Base-by-base conservation (phyloP, 2,888 invertebrate genomes). In the Mythimna loreyi region DNA sequence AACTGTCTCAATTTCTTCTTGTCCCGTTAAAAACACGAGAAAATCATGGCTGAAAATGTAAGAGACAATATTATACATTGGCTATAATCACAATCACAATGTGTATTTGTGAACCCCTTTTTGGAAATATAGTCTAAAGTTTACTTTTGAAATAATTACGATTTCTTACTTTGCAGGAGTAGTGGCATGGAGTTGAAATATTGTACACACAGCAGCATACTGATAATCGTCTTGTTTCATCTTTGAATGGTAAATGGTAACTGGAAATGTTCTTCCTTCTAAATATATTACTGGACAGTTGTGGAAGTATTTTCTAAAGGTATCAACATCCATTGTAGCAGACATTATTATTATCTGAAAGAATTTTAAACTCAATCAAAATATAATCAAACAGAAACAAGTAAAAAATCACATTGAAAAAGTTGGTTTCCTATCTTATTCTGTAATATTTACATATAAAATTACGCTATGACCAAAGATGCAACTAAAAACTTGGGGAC, bases 291-390 rank as follows among this genome's bases (percentile, higher is more conserved):
- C 98, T 57, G 98, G 97, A 58, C 98, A 98, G 71, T 97, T 97
- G 86, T 98, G 97, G 91, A 99, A 99, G 91, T 99, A 99, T 75
- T 97, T 96, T 45, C 98, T 97, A 92, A 99, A 99, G 86, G 98
- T 97, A 91, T 99, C 98, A 11, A 99, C 98, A 93, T 99, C 98
- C 98, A 99, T 99, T 19, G 99, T 99, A 0, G 99, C 99, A 0
- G 99, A 99, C 97, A 99, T 99, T 58, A 99, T 96, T 45, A 99
- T 97, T 28, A 98, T 94, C 97, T 98, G 89, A 43, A 77, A 77
- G 1, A 71, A 66, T 9, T 23, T 36, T 13, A 3, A 67, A 53
- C 19, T 25, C 23, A 19, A 56, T 16, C 2, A 36, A 55, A 28
- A 67, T 9, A 16, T 4, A 16, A 21, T 16, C 23, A 59, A 9